These are phyloP conservation scores for Drosophila falleni DNA, from an alignment of 2,888 invertebrate genomes.

Conservation along the genomic window DNA sequence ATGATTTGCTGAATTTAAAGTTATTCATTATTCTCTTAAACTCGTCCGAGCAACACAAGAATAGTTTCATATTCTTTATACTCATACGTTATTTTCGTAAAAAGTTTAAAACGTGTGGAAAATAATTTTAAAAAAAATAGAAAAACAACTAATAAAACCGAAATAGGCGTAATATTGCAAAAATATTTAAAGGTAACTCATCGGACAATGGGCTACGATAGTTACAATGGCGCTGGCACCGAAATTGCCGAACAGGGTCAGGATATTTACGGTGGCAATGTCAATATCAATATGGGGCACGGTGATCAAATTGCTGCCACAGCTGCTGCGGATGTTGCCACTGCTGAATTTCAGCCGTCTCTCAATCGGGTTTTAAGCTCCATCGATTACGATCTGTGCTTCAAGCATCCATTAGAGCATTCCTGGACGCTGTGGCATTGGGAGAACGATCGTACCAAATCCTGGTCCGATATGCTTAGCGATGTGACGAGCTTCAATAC, in stretches of 20 bases:
- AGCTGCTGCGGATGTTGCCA: constrained; percentile 19
- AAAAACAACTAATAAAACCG: constrained; percentile 4
- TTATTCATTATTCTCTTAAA: constrained; percentile 37
- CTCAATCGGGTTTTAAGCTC: constrained; percentile 49
- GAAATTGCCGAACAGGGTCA: constrained; percentile 32
- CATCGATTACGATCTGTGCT: constrained; percentile 87
- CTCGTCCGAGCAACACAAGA: constrained; percentile 42
- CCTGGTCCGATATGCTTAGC: constrained; percentile 96
- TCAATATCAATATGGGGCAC: background rate
- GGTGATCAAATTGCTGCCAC: constrained; percentile 39
- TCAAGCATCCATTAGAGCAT: constrained; percentile 96
- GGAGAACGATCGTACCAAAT: constrained; percentile 92
- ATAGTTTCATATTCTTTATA: constrained; percentile 40
- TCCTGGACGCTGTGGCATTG: constrained; percentile 99
- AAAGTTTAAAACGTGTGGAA: constrained; percentile 6
- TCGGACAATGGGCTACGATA: constrained; percentile 64
- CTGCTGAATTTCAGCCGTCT: constrained; percentile 48
- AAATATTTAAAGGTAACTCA: constrained; percentile 25
- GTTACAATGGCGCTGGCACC: constrained; percentile 31
- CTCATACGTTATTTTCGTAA: constrained; percentile 34
- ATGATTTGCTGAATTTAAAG: background rate
- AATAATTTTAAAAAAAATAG: background rate
- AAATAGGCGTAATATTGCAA: constrained; percentile 41
- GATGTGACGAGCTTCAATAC: constrained; percentile 97
- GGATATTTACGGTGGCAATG: constrained; percentile 19